Percentiles rank a stretch among this genome's conserved stretches.
These are phyloP conservation scores for Charina bottae DNA, from an alignment of 2,113 vertebrate species.

Conservation along the genomic window DNA sequence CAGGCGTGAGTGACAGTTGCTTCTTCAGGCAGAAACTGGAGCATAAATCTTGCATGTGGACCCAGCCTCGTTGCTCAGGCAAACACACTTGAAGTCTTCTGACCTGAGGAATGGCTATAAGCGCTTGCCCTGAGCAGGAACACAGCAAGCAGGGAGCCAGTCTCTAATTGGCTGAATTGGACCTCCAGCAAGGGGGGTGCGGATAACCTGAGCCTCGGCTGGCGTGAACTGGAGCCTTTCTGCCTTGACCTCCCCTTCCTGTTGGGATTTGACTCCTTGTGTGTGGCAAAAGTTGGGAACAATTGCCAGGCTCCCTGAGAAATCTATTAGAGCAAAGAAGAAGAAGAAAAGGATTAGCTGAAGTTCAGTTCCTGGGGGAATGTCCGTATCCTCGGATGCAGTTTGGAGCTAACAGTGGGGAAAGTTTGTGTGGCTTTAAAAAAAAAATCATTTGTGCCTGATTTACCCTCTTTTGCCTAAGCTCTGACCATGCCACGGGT, in stretches of 20 bases:
- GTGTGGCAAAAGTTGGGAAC: constrained; percentile 9
- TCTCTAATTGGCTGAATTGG: constrained; percentile 49
- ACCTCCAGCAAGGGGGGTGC: constrained; percentile 23
- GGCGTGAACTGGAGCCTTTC: constrained; percentile 37
- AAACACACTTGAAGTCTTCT: constrained; percentile 24
- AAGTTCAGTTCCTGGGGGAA: neutral
- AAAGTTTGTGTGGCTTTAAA: neutral
- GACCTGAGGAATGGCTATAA: constrained; percentile 42
- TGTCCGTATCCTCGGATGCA: neutral
- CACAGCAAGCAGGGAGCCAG: constrained; percentile 36
- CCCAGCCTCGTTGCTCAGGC: neutral
- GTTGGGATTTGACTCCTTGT: constrained; percentile 27
- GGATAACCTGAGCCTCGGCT: constrained; percentile 12
- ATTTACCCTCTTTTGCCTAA: too few relatives aligned
- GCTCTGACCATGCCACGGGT: too few relatives aligned
- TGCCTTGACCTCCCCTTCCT: constrained; percentile 24
- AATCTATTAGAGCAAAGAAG: constrained; percentile 54
- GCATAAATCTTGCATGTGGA: constrained; percentile 33
- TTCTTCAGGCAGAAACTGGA: neutral
- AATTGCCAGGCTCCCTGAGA: constrained; percentile 50
- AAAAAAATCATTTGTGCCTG: too few relatives aligned
- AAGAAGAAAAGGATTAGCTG: neutral
- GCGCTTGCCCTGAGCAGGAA: constrained; percentile 38
- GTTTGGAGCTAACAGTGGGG: neutral
- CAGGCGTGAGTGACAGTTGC: neutral